Base-by-base conservation (phyloP, 2,888 invertebrate genomes). In the Phyllotreta cruciferae region DNA sequence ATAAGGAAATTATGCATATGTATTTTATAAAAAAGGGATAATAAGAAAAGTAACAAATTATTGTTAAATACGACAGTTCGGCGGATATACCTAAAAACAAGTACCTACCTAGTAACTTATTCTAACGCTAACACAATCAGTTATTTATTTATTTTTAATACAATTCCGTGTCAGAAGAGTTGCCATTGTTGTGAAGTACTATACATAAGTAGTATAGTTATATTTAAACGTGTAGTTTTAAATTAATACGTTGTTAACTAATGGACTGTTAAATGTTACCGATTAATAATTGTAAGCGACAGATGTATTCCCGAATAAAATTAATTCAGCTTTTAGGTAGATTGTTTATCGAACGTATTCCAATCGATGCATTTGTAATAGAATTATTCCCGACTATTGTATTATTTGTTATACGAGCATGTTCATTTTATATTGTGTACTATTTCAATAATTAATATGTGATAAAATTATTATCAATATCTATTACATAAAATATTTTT, bases 391-490 rank as follows among this genome's bases (percentile, higher is more conserved):
- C 24, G 24, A 24, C 24, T 24, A 24, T 4, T 1, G 24, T 24
- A 24, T 24, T 24, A 24, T 24, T 24, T 24, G 24, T 24, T 24
- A 24, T 24, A 24, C 24, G 24, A 24, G 24, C 4, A 24, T 24
- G 24, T 24, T 24, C 24, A 24, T 24, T 24, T 24, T 24, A 24
- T 24, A 24, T 24, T 24, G 24, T 24, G 24, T 52, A 24, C 14
- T 42, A 45, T 41, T 57, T 63, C 52, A 57, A 64, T 64, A 66
- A 66, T 60, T 54, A 47, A 62, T 58, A 58, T 66, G 66, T 66
- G 66, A 66, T 66, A 66, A n/a, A 36, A 63, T 60, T 61, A 63
- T 66, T 66, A 66, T 63, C 66, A 64, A 64, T 41, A 24, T 24
- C 24, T 24, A 24, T 24, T 24, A 60, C 44, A 62, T 63, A 66